Base-by-base conservation (phyloP, 1,140 invertebrate genomes). In the Batillaria attramentaria region DNA sequence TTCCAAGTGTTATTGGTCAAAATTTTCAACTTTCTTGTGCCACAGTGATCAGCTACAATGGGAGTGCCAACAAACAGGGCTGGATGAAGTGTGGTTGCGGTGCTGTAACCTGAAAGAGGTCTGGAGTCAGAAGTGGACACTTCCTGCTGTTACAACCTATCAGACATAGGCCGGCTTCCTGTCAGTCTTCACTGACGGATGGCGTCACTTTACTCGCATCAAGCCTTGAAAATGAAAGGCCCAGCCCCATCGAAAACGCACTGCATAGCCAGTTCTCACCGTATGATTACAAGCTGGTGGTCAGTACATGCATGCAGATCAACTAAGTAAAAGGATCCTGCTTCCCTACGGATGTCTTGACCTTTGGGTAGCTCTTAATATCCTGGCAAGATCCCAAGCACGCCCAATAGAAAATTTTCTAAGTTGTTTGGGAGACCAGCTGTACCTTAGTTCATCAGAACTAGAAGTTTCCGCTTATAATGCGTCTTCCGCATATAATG, bases 101-200 rank as follows among this genome's bases (percentile, higher is more conserved):
- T n/a, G n/a, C n/a, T n/a, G n/a, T n/a, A n/a, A n/a, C n/a, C n/a
- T n/a, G n/a, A n/a, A n/a, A n/a, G n/a, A n/a, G n/a, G n/a, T n/a
- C n/a, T n/a, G n/a, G n/a, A n/a, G n/a, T n/a, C n/a, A n/a, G n/a
- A 70, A 70, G 68, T 70, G 68, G 68, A 4, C 18, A 2, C 68
- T 70, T 70, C 41, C 68, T 70, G 68, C 68, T 31, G 4, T 31
- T 31, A 28, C 68, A 70, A 31, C 66, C 42, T 70, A 70, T 70
- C 68, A 70, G n/a, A 70, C 24, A 70, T 28, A 42, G 31, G 41
- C 68, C 41, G 33, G 68, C 50, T 46, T 70, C 68, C 68, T 33
- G 68, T 42, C 35, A 24, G 39, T 31, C 4, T 24, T 39, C 10
- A 28, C 68, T 31, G 41, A 39, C 4, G 68, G 68, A 70, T 70